These are phyloP conservation scores for Penaeus japonicus DNA, from an alignment of 1,140 invertebrate genomes.

Conservation along the genomic window DNA sequence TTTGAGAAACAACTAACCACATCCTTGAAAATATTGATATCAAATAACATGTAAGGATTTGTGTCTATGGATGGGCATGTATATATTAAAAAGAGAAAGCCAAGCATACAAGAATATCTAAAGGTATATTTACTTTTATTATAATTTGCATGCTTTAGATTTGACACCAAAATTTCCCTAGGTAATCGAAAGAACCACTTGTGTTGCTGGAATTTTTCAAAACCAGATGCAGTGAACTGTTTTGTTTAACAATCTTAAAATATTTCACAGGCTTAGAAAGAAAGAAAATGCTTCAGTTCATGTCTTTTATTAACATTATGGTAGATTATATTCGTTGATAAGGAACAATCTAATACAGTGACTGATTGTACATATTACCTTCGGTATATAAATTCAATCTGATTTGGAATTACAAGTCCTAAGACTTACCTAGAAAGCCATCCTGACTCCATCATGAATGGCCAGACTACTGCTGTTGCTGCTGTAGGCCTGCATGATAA, in stretches of 20 bases:
- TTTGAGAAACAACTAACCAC: too few species aligned
- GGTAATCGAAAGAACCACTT: too few species aligned
- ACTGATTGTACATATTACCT: slow-evolving; percentile 23
- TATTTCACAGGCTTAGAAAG: background rate
- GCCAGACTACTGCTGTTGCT: background rate
- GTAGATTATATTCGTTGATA: slow-evolving; percentile 27
- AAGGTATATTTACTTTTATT: too few species aligned
- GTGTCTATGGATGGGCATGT: too few species aligned
- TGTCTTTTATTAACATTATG: slow-evolving; percentile 35
- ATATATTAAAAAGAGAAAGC: too few species aligned
- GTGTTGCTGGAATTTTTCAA: background rate
- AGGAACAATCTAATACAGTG: slow-evolving; percentile 37
- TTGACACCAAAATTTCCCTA: too few species aligned
- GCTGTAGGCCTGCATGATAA: background rate
- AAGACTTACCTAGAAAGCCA: background rate
- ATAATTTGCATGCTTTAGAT: too few species aligned
- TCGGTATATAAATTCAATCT: background rate
- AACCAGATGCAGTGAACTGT: background rate
- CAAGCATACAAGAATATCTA: too few species aligned
- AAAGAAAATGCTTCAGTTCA: background rate
- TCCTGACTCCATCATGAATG: slow-evolving; percentile 27
- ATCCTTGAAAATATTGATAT: too few species aligned
- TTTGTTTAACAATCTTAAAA: background rate
- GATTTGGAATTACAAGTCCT: background rate
- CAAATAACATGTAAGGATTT: too few species aligned